phyloP scores from a whole-genome alignment of 1,140 invertebrate species.

The Heterodera carotae region DNA sequence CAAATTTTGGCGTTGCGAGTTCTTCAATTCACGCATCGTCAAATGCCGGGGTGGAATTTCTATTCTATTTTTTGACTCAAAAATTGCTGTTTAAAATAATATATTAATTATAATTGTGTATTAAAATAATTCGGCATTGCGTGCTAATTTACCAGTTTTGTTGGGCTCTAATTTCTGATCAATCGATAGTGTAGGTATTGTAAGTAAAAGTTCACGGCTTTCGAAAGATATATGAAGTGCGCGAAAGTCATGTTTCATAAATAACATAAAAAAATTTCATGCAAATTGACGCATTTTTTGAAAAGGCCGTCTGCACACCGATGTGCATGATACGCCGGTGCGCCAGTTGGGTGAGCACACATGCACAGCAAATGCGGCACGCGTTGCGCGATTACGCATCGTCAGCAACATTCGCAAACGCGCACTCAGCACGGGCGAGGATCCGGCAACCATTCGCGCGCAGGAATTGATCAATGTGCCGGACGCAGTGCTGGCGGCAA shows the following conservation, averaged over 20 bases:
- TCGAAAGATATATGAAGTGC: no score
- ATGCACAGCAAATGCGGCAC: constrained; percentile 12
- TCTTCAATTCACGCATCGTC: constrained; percentile 1
- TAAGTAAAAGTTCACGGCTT: no score
- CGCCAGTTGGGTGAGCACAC: constrained; percentile 12
- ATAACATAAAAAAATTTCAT: no score
- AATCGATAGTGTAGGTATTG: no score
- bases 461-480: not conserved
- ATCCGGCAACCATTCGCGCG: constrained; percentile 12
- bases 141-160: no score
- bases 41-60: constrained; percentile 4
- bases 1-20: constrained; percentile 24
- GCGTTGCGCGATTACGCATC: constrained; percentile 9
- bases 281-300: no score
- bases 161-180: no score
- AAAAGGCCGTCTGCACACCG: not conserved
- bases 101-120: no score
- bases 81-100: not conserved
- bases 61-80: constrained; percentile 3
- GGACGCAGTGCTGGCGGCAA: not conserved
- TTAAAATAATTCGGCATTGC: no score
- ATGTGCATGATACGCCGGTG: not conserved
- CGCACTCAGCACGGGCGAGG: constrained; percentile 3
- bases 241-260: no score
- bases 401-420: constrained; percentile 8